These are phyloP conservation scores for Drosophila dunni DNA, from an alignment of 1,140 invertebrate species.

Conservation along the genomic window DNA sequence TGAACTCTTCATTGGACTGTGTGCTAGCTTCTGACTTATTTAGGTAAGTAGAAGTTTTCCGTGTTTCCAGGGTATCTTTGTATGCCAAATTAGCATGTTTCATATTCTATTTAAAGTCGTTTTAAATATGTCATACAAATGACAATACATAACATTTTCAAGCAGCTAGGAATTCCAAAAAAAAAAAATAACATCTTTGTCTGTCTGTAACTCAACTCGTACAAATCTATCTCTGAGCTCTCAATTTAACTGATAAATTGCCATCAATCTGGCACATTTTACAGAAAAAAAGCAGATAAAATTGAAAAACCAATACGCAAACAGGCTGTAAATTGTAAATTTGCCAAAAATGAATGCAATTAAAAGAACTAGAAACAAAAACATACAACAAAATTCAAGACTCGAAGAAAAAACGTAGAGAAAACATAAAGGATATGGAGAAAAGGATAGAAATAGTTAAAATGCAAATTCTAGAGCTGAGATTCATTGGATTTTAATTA, in stretches of 20 bases:
- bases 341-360: slow-evolving; percentile 18
- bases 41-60: too few relatives aligned
- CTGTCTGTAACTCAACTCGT: too few relatives aligned
- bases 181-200: not conserved
- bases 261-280: slow-evolving; percentile 14
- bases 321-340: slow-evolving; percentile 31
- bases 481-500: slow-evolving; percentile 77
- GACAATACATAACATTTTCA: not conserved
- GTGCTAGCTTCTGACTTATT: too few relatives aligned
- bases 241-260: slow-evolving; percentile 4
- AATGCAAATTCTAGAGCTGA: slow-evolving; percentile 54
- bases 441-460: slow-evolving; percentile 31
- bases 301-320: slow-evolving; percentile 49
- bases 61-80: too few relatives aligned
- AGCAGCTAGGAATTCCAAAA: not conserved
- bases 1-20: too few relatives aligned
- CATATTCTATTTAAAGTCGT: too few relatives aligned
- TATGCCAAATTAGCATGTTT: too few relatives aligned
- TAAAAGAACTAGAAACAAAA: slow-evolving; percentile 10
- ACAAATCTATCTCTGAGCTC: not conserved
- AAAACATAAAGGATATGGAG: not conserved
- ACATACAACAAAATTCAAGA: slow-evolving; percentile 28
- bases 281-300: not conserved
- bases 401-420: slow-evolving; percentile 6
- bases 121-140: too few relatives aligned